phyloP scores from a whole-genome alignment of 2,113 vertebrate species.

The Etheostoma spectabile region DNA sequence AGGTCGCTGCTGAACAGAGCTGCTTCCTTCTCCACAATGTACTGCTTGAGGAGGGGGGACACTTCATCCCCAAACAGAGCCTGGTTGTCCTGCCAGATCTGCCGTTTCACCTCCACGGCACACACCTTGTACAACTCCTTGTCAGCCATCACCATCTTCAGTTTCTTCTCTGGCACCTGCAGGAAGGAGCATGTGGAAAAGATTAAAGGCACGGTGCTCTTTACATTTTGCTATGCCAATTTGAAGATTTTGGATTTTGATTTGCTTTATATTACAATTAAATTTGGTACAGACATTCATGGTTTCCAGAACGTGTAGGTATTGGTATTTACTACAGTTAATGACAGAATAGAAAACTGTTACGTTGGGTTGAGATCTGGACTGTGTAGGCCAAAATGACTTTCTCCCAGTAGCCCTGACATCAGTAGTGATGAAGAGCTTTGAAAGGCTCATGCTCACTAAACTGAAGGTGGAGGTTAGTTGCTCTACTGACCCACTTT shows the following conservation, averaged over 20 bases:
- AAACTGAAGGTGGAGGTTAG: too few relatives aligned
- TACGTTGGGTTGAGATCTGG: too few relatives aligned
- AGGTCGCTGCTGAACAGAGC: constrained; percentile 94
- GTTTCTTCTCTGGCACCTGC: constrained; percentile 97
- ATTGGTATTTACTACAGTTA: background rate
- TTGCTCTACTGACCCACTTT: too few relatives aligned
- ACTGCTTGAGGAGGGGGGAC: constrained; percentile 95
- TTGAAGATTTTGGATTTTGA: background rate
- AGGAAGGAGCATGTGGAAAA: background rate
- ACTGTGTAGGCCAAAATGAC: too few relatives aligned
- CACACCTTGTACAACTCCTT: constrained; percentile 98
- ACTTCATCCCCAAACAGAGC: constrained; percentile 98
- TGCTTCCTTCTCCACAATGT: constrained; percentile 96
- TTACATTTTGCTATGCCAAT: background rate
- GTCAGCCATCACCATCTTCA: constrained; percentile 97
- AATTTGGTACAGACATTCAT: background rate
- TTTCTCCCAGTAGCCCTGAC: too few relatives aligned
- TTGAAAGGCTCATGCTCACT: too few relatives aligned
- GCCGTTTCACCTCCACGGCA: constrained; percentile 96
- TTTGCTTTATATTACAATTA: background rate
- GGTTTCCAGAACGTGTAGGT: background rate
- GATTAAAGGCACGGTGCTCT: background rate
- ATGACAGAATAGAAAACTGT: background rate
- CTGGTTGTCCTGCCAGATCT: constrained; percentile 99
- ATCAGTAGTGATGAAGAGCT: too few relatives aligned